Base-by-base conservation (phyloP, 2,888 invertebrate genomes). In the Conchocele bisecta region DNA sequence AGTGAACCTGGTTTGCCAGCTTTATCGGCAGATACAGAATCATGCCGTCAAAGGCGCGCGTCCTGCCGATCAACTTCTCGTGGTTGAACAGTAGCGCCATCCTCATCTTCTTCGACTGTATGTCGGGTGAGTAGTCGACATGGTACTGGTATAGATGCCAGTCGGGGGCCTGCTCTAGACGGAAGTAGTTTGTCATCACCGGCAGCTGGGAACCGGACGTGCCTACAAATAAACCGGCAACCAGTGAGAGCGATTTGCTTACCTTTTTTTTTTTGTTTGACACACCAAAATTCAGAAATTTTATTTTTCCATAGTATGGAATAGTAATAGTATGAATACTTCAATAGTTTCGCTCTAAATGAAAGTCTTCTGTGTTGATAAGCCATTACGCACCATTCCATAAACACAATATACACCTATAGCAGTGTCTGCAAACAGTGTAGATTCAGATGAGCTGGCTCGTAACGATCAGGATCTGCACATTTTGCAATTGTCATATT, bases 91-190 rank as follows among this genome's bases (percentile, higher is more conserved):
- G 73, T n/a, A 91, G 64, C 1, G 79, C 85, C 57, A 79, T 80
- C 13, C 88, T 78, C 73, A 89, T 63, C 17, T 74, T 84, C 29
- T 81, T 84, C 44, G 76, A 83, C 13, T 89, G 90, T 4, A 89
- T 71, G 11, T 80, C 79, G 15, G 91, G 91, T 11, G 78, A 81
- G 74, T 86, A 91, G 53, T 82, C 84, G n/a, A 91, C 88, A 68
- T 88, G 86, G 59, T 91, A 91, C 67, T 90, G 90, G 50, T 86
- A 90, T 15, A 90, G 60, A 28, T 75, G 78, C 85, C 86, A 89
- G 50, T 85, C 75, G 11, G 86, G 84, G 6, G 79, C 71, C 26
- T 74, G 73, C 22, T 83, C 74, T 37, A 90, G 58, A 15, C 61
- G 54, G 74, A 89, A 90, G 67, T 84, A 88, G 68, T 90, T 90